Evolutionary conservation across 2,888 invertebrate species (phyloP).

Genomic region (Prenolepis imparis): DNA sequence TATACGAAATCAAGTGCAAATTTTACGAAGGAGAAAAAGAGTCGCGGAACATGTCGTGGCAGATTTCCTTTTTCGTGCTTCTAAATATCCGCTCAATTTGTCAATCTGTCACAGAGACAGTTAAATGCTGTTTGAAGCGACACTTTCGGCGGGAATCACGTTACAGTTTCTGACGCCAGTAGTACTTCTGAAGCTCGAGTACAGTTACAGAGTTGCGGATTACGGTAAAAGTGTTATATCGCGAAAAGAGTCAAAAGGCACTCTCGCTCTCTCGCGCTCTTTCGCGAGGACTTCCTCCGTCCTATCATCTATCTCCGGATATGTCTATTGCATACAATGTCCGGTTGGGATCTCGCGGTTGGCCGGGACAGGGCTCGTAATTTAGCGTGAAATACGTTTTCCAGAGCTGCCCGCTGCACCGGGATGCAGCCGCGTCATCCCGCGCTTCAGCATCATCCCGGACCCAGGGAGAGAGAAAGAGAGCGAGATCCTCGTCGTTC

Average conservation of each 20-base stretch:
- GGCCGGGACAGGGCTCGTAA: constrained; percentile 60
- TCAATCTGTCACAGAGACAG: background rate
- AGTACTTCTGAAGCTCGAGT: constrained; percentile 3
- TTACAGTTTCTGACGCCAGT: constrained; percentile 27
- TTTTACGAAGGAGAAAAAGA: too few relatives aligned
- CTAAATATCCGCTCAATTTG: constrained; percentile 4
- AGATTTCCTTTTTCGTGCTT: background rate
- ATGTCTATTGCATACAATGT: constrained; percentile 55
- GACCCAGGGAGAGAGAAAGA: background rate
- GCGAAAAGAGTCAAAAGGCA: constrained; percentile 50
- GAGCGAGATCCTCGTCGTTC: background rate
- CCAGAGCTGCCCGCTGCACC: constrained; percentile 40
- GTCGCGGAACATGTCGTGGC: background rate
- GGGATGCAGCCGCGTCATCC: background rate
- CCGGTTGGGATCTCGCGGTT: constrained; percentile 61
- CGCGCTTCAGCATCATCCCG: background rate
- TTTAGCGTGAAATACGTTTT: constrained; percentile 64
- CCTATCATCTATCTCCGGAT: constrained; percentile 52
- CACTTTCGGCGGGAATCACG: background rate
- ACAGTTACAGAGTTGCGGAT: constrained; percentile 16
- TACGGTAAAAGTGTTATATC: constrained; percentile 3
- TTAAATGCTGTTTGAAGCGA: constrained; percentile 1
- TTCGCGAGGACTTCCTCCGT: background rate
- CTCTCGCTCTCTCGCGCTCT: background rate
- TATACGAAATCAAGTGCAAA: too few relatives aligned